Base-by-base conservation (phyloP, 2,797 vertebrate species). In the Fratercula arctica region DNA sequence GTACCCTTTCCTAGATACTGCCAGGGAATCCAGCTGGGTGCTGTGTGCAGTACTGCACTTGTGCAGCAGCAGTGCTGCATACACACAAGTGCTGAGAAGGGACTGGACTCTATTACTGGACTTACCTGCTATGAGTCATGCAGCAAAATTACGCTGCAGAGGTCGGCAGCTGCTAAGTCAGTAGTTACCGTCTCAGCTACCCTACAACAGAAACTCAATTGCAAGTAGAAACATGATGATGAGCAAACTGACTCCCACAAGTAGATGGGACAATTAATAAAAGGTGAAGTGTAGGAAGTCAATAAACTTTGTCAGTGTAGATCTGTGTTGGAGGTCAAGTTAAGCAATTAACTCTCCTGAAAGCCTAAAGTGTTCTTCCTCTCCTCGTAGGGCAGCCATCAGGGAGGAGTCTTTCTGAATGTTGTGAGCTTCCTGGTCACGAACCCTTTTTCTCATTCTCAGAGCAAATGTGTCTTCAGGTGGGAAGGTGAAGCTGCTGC, bases 311-410 rank as follows among this genome's bases (percentile, higher is more conserved):
- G 33, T 54, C 43, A 39, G 23, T 15, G 24, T 23, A 54, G 29
- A 46, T 70, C 59, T 67, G 37, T 59, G 29, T 20, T 69, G 76
- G 85, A 83, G 45, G 61, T 78, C 35, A 64, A 60, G 68, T 33
- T n/a, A 53, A 83, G 24, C 33, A 41, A 50, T n/a, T 26, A 45
- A 26, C 23, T 48, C 28, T 67, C n/a, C 48, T 37, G 28, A 87
- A 85, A 89, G 37, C 37, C 43, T 48, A 19, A 78, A 57, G 15
- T 29, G 29, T 69, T 48, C 6, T 41, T 67, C 19, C 15, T 78
- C 11, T 70, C 28, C 29, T 81, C 0, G 0, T 5, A 39, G 43
- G 7, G 31, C 39, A 87, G 61, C 39, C 24, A 11, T 2, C 1
- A 0, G n/a, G 19, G 28, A 88, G 39, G 46, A 19, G 4, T 17